Evolutionary conservation across 1,140 invertebrate genomes (phyloP).

Genomic region (Apis mellifera): DNA sequence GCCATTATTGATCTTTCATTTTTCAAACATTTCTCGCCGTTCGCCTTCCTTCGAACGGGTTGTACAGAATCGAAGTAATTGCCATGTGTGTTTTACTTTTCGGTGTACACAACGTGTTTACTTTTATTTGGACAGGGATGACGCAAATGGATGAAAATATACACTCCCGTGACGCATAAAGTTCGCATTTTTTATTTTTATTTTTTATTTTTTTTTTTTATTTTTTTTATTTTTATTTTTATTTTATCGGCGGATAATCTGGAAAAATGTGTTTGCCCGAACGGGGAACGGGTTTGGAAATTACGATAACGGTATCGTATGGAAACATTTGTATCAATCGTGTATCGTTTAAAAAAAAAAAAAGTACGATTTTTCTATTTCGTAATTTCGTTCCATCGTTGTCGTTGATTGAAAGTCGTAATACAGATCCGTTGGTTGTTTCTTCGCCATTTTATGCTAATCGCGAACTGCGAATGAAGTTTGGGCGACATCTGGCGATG

Average conservation of each 20-base stretch:
- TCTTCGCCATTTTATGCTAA: slow-evolving; percentile 64
- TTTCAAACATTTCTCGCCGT: background rate
- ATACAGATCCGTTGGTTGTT: slow-evolving; percentile 9
- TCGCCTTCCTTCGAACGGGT: background rate
- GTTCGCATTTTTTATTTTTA: background rate
- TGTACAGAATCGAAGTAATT: background rate
- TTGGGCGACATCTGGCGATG: slow-evolving; percentile 50
- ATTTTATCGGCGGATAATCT: background rate
- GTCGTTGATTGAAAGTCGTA: too few relatives aligned
- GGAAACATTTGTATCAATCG: background rate
- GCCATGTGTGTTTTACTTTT: background rate
- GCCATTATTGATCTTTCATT: background rate
- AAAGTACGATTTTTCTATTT: background rate
- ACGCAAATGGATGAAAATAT: slow-evolving; percentile 8
- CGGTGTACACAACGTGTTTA: background rate
- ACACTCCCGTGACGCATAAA: background rate
- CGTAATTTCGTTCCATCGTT: too few relatives aligned
- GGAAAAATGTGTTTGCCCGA: background rate
- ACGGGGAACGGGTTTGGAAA: background rate
- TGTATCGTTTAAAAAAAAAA: background rate
- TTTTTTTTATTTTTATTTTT: background rate
- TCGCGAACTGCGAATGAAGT: slow-evolving; percentile 15
- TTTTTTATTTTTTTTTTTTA: too few relatives aligned
- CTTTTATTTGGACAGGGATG: background rate
- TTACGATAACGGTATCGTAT: background rate